Evolutionary conservation across 2,888 invertebrate genomes (phyloP), one percentile per base, ranked within the genome.

Genomic region (Drosophila parthenogenetica): DNA sequence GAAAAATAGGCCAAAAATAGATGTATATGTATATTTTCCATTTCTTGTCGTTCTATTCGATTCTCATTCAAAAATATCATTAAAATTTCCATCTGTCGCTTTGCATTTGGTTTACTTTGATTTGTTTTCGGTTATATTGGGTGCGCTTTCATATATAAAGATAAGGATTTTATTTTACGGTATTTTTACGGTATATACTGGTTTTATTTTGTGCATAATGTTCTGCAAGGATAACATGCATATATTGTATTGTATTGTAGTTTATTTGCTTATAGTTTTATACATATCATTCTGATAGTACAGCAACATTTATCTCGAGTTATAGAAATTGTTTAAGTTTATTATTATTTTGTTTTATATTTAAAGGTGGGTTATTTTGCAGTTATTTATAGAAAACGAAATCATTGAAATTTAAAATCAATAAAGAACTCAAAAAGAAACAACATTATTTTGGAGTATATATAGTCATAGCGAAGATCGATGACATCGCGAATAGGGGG

Each of bases 1-100:
- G 88, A 89, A 90, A 89, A 90, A 89, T 89, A 89, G 89, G 89
- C 89, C 89, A 90, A 89, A 89, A 90, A 90, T 90, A 90, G 83
- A 87, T 90, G 69, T 79, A 77, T 75, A 72, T 86, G 63, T 86
- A 61, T 81, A 69, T 81, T 75, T 81, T 59, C 64, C 63, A 69
- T 74, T 77, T 17, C 62, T 54, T 53, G 62, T 71, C 50, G 61
- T 53, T 72, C 62, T 53, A 29, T 65, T 65, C 68, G 63, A 68
- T 61, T 72, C 55, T 67, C 70, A 61, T 76, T 88, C 73, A 81
- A 81, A 87, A 85, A 73, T 83, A 69, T 70, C 66, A 65, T 88
- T 86, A 80, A 88, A 86, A 79, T 73, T 75, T 68, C 50, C 37
- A 58, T 65, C 65, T 68, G 71, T 73, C 72, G 62, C 66, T 59